Evolutionary conservation across 2,797 vertebrate species (phyloP), one percentile per base, ranked within the genome.

Genomic region (Helarctos malayanus): DNA sequence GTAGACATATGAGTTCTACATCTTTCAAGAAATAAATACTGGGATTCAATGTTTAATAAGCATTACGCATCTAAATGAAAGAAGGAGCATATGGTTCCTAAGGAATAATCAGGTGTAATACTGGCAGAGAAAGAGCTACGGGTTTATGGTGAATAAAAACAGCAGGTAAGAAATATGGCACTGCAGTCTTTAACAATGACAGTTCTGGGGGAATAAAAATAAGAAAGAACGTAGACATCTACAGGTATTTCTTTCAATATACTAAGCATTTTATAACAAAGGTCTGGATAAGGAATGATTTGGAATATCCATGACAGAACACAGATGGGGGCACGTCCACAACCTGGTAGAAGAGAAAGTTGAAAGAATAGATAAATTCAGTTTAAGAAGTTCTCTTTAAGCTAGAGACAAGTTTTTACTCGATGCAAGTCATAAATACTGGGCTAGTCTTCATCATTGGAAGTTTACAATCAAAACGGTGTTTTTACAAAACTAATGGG

Each of bases 21-120:
- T 75, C 5, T 79, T 93, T 88, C 90, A 95, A 80, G 41, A 86
- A 73, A 56, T 56, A 89, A 92, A 32, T 25, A 18, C 9, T 73
- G 21, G 45, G 69, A 57, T 56, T 68, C 63, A 85, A 15, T 75
- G 49, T 90, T 95, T 54, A 92, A 35, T 65, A 81, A 84, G 11
- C 2, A 81, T 32, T 56, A 19, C 35, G 71, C 47, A 83, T 59
- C 32, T 87, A 90, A 94, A 59, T 56, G 27, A 93, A 63, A 81
- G 27, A 69, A 82, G 29, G 56, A 3, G 23, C 4, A 86, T 92
- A 57, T 65, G 16, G 65, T 59, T 86, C 71, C 89, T 57, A 89
- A 80, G n/a, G 23, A 69, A 89, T 82, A 93, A 95, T 59, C 10
- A 54, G 13, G 7, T 71, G 0, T 61, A 73, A 73, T 82, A 87